Base-by-base conservation (phyloP, 37 sponge, comb jelly and placozoan genomes). In the Crambe crambe region DNA sequence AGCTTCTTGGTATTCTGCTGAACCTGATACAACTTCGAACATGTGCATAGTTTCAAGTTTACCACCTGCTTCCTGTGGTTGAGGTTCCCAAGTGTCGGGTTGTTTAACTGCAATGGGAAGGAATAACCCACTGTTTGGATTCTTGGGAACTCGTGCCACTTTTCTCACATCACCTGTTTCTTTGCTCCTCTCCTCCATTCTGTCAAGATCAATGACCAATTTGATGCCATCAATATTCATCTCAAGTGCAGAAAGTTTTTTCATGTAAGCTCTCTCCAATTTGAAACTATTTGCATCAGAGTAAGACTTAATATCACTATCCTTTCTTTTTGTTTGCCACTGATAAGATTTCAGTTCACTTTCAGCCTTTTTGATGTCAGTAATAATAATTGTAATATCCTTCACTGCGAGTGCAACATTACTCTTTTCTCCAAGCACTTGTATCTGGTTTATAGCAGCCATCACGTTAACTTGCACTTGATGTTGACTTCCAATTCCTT, bases 21-120 rank as follows among this genome's bases (percentile, higher is more conserved):
- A 54, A 3, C 68, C 69, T 27, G 20, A 5, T 20, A 20, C 18
- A 15, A 86, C 80, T 40, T 63, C 68, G 54, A 86, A 54, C 38
- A 74, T 27, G 37, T 70, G 65, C 54, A 61, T 36, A 2, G 51
- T 25, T 2, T 66, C 43, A 3, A 44, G 61, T 44, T 30, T 60
- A 18, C 86, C 86, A 70, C 37, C 30, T 34, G 12, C 37, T 12
- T 64, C 68, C n/a, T n/a, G n/a, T 63, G 86, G 79, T 58, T 77
- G 72, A 8, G 38, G 26, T 35, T 73, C 70, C 86, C 86, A 85
- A n/a, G 54, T 44, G 20, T 17, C 20, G 18, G 86, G 86, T 74
- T 26, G 12, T 4, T 44, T 35, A 43, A 42, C 44, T 56, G 31
- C 56, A 30, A 35, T 20, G 4, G 29, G 30, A n/a, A 8, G 56